Evolutionary conservation across 92 coral and sea anemone species (phyloP), one percentile per base, ranked within the genome.

Genomic region (Palythoa grandiflora): DNA sequence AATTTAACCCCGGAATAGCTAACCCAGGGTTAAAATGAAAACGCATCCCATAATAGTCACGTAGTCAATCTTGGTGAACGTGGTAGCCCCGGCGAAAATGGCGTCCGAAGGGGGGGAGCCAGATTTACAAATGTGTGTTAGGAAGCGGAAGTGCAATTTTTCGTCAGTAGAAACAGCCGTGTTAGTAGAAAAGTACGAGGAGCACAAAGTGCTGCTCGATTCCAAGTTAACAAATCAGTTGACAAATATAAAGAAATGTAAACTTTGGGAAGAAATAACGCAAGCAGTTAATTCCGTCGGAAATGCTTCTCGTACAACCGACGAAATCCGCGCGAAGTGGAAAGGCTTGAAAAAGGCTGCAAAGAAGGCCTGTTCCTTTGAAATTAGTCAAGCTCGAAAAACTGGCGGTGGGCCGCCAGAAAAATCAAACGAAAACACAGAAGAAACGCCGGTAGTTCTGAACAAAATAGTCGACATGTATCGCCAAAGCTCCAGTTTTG

Each of bases 381-480:
- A 70, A 70, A 28, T 70, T 28, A 70, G 44, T 8, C 74, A 70
- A 36, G 74, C 74, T 28, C 40, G 74, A 35, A 70, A 70, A 70
- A 70, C 74, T 70, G 74, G 74, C 16, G 74, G 70, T 63, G 70
- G 70, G 70, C 70, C 70, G 9, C 35, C 70, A 71, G 75, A 71
- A 36, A 71, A 35, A 36, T 71, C 47, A 36, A 71, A 71, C 47
- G 48, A 71, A 71, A 71, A 71, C 47, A 36, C 40, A 35, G 75
- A 71, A 36, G 75, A 36, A 35, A 71, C 44, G 4, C 75, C 50
- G 48, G 47, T 3, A 71, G 75, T 71, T 71, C 44, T 70, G 17
- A 70, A 70, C 75, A 70, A 70, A 35, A 40, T 70, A 28, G 48
- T 70, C n/a, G 75, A 70, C 44, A 70, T 70, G 75, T 70, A 70